Percentiles rank a stretch among this genome's conserved stretches.
These are phyloP conservation scores for Philopedon plagiatum DNA, from an alignment of 2,888 invertebrate genomes.

Conservation along the genomic window DNA sequence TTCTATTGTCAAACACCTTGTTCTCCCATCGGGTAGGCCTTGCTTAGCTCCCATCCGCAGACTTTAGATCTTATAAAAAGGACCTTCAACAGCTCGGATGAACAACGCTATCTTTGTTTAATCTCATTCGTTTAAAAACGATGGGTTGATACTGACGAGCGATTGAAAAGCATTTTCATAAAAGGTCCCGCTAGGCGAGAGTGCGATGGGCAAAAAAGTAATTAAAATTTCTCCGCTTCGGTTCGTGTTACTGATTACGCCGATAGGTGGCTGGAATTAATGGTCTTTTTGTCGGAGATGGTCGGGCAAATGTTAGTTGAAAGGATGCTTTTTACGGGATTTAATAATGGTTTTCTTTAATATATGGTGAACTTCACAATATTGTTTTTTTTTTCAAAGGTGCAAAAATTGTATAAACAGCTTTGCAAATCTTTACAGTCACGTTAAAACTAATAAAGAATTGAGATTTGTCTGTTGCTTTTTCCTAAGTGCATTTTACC, in stretches of 20 bases:
- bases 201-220: constrained; percentile 45
- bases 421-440: too few relatives aligned
- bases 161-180: constrained; percentile 33
- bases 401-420: too few relatives aligned
- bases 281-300: constrained; percentile 36
- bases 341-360: background rate
- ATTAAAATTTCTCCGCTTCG: constrained; percentile 49
- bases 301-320: background rate
- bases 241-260: constrained; percentile 45
- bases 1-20: constrained; percentile 60
- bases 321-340: constrained; percentile 8
- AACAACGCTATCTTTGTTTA: constrained; percentile 1
- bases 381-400: too few relatives aligned
- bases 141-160: background rate
- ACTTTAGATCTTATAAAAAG: background rate
- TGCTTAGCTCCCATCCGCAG: constrained; percentile 48
- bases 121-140: background rate
- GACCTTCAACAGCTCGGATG: background rate
- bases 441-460: too few relatives aligned
- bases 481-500: too few relatives aligned
- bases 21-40: constrained; percentile 58
- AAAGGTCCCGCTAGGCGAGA: constrained; percentile 13
- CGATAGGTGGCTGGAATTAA: constrained; percentile 45
- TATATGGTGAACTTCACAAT: background rate
- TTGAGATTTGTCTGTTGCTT: too few relatives aligned